Percentiles rank a stretch among this genome's conserved stretches.
Conservation (phyloP, 2,797 vertebrate species). For the Agapornis canus region DNA sequence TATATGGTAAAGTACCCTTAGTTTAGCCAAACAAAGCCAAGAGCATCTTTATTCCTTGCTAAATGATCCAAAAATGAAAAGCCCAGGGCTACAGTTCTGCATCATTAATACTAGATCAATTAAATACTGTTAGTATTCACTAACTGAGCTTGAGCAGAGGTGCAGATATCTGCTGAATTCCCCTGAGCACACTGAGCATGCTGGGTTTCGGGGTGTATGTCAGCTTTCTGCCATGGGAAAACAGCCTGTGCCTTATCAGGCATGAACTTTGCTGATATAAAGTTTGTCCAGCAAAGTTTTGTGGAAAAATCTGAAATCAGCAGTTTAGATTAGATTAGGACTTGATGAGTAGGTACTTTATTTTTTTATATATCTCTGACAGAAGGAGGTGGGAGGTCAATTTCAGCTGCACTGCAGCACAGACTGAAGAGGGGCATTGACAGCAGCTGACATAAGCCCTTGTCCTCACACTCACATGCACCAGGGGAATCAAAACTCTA, state of each 20-base stretch:
- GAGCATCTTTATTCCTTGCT: background rate
- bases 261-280: background rate
- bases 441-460: background rate
- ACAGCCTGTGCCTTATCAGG: background rate
- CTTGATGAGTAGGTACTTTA: background rate
- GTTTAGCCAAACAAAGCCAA: background rate
- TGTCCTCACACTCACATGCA: background rate
- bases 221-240: background rate
- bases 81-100: background rate
- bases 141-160: background rate
- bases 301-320: background rate
- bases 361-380: background rate
- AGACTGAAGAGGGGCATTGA: accelerated
- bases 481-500: background rate
- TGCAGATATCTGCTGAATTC: background rate
- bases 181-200: accelerated
- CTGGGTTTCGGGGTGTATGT: background rate
- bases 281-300: background rate
- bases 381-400: background rate
- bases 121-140: background rate
- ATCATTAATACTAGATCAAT: background rate
- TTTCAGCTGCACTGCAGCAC: background rate
- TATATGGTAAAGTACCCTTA: background rate
- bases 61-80: background rate
- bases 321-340: background rate